Base-by-base conservation (phyloP, 2,797 vertebrate species). In the Acipenser transmontanus region DNA sequence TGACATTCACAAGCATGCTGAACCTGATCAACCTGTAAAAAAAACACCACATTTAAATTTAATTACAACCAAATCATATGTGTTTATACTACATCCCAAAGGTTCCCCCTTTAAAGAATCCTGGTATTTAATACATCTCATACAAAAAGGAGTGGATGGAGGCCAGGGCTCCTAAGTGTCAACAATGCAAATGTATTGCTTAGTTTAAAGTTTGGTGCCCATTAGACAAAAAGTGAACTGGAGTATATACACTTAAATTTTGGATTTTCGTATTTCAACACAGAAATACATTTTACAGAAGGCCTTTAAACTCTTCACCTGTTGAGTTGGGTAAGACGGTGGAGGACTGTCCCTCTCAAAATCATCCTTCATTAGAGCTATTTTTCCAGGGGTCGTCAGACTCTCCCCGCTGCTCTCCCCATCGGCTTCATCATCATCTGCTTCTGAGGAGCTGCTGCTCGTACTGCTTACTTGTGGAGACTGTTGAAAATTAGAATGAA, bases 1-100 rank as follows among this genome's bases (percentile, higher is more conserved):
- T 99, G 95, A 81, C 97, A 99, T 79, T 98, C 96, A 70, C 97
- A 99, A 71, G 92, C 87, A 75, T 93, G 93, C 71, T 91, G 85
- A 72, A 90, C 82, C 80, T 88, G 91, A 64, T 95, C 94, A 74
- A 87, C 82, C 96, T 97, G 72, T 49, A 34, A 34, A 34, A 34
- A 34, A 34, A 34, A 34, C 3, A 34, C 34, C 4, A 4, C 34
- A 34, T 34, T 34, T 34, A 34, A 17, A 34, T 34, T 34, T 34
- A 34, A 34, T 34, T 34, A 34, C 34, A 34, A 34, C 34, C 3
- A 34, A 34, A 34, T 34, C 34, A 34, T 34, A 34, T 34, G 34
- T 34, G 34, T 34, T 34, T 34, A 34, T 34, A 4, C 34, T 34
- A 34, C 34, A 34, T 34, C 34, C 34, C 4, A 34, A 34, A 34